Conservation (phyloP, 2,797 vertebrate genomes). For the Clarias fuscus region DNA sequence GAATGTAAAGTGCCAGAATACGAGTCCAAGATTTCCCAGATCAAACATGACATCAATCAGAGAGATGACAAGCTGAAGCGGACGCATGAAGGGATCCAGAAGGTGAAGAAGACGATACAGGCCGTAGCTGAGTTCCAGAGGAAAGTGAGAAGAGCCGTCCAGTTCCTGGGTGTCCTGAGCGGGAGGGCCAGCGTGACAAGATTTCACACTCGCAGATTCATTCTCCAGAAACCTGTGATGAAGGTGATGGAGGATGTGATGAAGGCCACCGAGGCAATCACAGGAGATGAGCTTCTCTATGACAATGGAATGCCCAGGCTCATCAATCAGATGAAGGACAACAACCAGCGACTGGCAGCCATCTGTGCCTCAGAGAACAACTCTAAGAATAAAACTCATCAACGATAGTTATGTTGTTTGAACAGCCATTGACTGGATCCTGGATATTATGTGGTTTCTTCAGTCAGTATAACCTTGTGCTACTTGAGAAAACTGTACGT, state of each 20-base stretch:
- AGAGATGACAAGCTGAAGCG: not conserved
- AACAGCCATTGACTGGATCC: too few species aligned
- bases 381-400: too few species aligned
- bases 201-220: not conserved
- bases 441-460: too few species aligned
- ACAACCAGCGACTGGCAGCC: not conserved
- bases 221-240: constrained; percentile 16
- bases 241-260: constrained; percentile 15
- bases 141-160: too few species aligned
- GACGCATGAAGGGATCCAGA: not conserved
- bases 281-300: constrained; percentile 23
- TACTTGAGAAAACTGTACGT: too few species aligned
- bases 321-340: constrained; percentile 9
- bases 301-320: not conserved
- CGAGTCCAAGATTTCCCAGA: not conserved
- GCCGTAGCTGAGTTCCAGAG: too few species aligned
- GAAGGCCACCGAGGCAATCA: not conserved
- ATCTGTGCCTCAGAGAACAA: not conserved
- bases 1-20: not conserved
- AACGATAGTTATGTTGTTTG: too few species aligned
- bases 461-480: too few species aligned
- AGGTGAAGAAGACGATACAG: too few species aligned
- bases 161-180: too few species aligned
- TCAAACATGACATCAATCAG: not conserved
- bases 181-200: not conserved